phyloP scores from a whole-genome alignment of 2,113 vertebrate genomes.

The Oceanodroma tethys region DNA sequence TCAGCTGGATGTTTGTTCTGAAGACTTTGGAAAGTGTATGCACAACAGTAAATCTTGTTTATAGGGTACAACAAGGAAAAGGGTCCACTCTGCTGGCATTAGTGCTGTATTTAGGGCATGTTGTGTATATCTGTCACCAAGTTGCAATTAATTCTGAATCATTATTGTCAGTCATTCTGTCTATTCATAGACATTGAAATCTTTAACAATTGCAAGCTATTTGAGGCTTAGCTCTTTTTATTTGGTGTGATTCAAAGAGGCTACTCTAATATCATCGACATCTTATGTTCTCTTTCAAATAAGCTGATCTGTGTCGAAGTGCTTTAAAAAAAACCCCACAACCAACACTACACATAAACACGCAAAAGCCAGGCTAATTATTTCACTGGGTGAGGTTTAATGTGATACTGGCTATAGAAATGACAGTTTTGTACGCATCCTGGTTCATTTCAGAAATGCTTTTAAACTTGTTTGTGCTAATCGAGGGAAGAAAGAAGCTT shows the following conservation, averaged over 20 bases:
- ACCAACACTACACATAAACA: background rate
- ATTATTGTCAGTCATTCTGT: background rate
- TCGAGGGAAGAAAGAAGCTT: background rate
- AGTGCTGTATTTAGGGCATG: background rate
- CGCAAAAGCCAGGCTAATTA: background rate
- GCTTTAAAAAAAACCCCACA: background rate
- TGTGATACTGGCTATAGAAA: background rate
- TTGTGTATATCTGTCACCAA: background rate
- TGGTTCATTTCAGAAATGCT: background rate
- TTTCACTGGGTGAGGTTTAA: background rate
- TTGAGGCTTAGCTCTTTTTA: background rate
- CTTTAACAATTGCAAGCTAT: background rate
- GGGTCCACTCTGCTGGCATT: background rate
- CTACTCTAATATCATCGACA: background rate
- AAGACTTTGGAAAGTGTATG: background rate
- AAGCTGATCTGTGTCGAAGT: background rate
- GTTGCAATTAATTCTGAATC: background rate
- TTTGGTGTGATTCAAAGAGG: background rate
- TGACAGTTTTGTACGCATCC: background rate
- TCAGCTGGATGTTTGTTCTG: background rate
- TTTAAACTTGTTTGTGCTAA: slow-evolving; percentile 20
- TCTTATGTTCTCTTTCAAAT: background rate
- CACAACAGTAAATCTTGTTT: background rate
- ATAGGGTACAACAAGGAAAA: background rate
- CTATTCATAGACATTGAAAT: background rate